Conservation (phyloP, 1,140 invertebrate genomes). For the Drosophila suzukii region DNA sequence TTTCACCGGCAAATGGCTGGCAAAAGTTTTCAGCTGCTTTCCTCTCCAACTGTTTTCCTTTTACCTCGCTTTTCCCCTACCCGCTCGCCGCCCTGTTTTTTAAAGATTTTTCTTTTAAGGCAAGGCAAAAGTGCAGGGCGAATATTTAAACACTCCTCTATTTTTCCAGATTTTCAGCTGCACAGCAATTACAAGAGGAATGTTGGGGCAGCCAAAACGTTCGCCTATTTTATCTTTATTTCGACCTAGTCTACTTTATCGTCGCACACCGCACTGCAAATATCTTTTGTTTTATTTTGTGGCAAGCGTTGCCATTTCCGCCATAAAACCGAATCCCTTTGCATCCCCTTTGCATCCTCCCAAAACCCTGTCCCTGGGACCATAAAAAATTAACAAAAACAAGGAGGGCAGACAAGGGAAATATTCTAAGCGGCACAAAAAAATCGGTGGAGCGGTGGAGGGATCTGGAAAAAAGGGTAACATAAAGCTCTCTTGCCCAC, state of each 20-base stretch:
- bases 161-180: conserved; percentile 56
- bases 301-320: conserved; percentile 77
- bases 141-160: conserved; percentile 41
- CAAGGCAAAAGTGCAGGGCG: conserved; percentile 27
- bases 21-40: conserved; percentile 53
- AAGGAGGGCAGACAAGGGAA: conserved; percentile 50
- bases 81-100: neutral
- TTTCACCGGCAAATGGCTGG: conserved; percentile 59
- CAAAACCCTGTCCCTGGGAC: conserved; percentile 45
- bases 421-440: conserved; percentile 67
- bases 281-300: conserved; percentile 80
- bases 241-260: conserved; percentile 79
- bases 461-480: conserved; percentile 32
- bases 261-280: conserved; percentile 55
- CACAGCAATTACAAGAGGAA: conserved; percentile 67
- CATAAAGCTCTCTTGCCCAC: conserved; percentile 60
- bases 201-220: conserved; percentile 44
- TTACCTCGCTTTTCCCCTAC: conserved; percentile 16
- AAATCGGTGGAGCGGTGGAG: neutral
- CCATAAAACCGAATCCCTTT: conserved; percentile 67
- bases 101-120: conserved; percentile 26
- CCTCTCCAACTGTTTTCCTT: conserved; percentile 50
- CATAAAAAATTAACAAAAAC: conserved; percentile 81
- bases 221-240: conserved; percentile 76
- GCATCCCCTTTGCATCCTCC: conserved; percentile 1